phyloP scores from a whole-genome alignment of 2,797 vertebrate genomes.

The Carcharodon carcharias region DNA sequence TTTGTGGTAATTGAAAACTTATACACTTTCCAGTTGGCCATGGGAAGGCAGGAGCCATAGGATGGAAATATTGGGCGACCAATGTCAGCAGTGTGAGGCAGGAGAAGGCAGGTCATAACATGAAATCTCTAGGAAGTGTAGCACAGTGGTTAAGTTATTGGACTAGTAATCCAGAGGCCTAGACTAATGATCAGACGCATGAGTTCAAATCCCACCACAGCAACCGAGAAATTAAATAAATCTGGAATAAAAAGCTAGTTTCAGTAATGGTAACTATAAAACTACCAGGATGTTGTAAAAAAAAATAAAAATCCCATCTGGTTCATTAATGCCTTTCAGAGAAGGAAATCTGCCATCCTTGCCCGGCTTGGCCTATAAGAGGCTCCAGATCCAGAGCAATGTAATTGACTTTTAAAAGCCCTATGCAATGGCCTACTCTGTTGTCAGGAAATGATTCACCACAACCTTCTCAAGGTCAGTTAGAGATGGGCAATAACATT shows the following conservation, averaged over 20 bases:
- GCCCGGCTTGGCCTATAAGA: neutral
- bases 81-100: neutral
- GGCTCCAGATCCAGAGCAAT: neutral
- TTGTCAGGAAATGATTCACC: neutral
- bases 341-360: neutral
- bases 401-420: neutral
- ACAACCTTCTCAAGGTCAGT: neutral
- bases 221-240: neutral
- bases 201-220: neutral
- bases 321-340: neutral
- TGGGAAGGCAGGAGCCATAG: neutral
- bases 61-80: neutral
- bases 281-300: neutral
- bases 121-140: neutral
- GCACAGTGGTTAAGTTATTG: neutral
- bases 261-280: neutral
- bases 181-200: neutral
- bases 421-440: neutral
- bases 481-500: neutral
- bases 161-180: neutral
- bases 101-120: neutral
- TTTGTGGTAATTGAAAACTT: neutral
- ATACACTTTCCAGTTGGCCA: neutral
- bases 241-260: neutral
- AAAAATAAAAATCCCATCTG: neutral